Evolutionary conservation across 2,113 vertebrate species (phyloP), one percentile per base, ranked within the genome.

Genomic region (Neogobius melanostomus): DNA sequence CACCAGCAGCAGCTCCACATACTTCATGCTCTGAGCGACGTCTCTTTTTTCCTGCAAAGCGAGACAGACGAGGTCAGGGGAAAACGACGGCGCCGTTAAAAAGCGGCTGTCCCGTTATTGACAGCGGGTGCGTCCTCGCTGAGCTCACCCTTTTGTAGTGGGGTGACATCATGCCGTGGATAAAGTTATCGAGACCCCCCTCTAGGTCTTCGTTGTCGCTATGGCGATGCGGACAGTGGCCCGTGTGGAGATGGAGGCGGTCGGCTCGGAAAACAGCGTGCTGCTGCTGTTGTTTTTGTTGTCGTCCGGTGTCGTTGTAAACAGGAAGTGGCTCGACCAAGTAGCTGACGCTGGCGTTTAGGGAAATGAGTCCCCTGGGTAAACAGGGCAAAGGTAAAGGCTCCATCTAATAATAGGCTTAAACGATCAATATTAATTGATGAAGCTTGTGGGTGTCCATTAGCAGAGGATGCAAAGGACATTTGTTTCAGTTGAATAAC

Each of bases 1-100:
- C 69, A 97, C 98, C 0, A 99, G 78, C 81, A 98, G 93, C 69
- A 99, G 93, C 77, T 99, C 98, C 72, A 99, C 98, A 0, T 96
- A 99, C 87, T 96, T 97, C 21, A 91, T 96, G 72, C 90, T 90
- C 76, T 93, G 89, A 51, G 91, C 86, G 76, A 94, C 78, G 12
- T 97, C 96, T 70, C 98, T 93, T 87, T 88, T 95, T 61, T 91
- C 91, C 98, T 99, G 75, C 47, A 57, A 66, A 72, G 1, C 21
- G 5, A 69, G 12, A 69, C 42, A 74, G 7, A 36, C 64, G 7
- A 53, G 0, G 45, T 48, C 11, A 42, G n/a, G 14, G 14, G 6
- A 61, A 59, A 4, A n/a, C 6, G 16, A 45, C 8, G 21, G 2
- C 4, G 10, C 47, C 12, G 8, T 36, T 16, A 12, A 60, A 73